Evolutionary conservation across 92 coral and sea anemone genomes (phyloP).

Genomic region (Heteractis magnifica): DNA sequence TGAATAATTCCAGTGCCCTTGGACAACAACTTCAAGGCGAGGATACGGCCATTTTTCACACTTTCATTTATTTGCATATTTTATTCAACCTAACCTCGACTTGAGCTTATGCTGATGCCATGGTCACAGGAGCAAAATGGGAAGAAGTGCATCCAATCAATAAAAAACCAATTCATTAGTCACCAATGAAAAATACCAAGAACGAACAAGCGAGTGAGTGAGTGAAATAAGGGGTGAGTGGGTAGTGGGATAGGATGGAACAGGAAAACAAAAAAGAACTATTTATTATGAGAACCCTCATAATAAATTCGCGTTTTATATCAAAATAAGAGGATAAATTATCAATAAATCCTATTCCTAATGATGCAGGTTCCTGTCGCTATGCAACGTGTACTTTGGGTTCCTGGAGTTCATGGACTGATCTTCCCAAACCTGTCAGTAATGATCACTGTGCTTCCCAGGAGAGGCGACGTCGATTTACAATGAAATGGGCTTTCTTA

Average conservation of each 20-base stretch:
- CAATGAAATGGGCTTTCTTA: conserved; percentile 53
- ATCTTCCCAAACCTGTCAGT: conserved; percentile 56
- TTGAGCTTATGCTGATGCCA: too few relatives aligned
- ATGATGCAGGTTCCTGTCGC: conserved; percentile 69
- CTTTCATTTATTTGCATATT: too few relatives aligned
- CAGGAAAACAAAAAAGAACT: not conserved
- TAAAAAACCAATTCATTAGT: too few relatives aligned
- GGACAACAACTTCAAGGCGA: too few relatives aligned
- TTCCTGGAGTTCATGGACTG: conserved; percentile 82
- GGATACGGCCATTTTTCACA: too few relatives aligned
- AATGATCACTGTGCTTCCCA: conserved; percentile 85
- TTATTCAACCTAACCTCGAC: too few relatives aligned
- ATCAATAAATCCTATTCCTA: not conserved
- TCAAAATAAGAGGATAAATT: not conserved
- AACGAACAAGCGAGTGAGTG: not conserved
- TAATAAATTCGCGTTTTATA: not conserved
- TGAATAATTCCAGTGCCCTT: too few relatives aligned
- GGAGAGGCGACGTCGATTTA: conserved; percentile 63
- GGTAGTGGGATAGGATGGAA: not conserved
- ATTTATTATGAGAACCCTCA: not conserved
- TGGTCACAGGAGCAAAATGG: too few relatives aligned
- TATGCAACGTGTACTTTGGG: conserved; percentile 72
- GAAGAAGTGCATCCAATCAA: too few relatives aligned
- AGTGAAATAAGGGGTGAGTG: not conserved
- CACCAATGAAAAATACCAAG: not conserved